Conservation (phyloP, 2,113 vertebrate genomes). For the Thalassarche chlororhynchos region DNA sequence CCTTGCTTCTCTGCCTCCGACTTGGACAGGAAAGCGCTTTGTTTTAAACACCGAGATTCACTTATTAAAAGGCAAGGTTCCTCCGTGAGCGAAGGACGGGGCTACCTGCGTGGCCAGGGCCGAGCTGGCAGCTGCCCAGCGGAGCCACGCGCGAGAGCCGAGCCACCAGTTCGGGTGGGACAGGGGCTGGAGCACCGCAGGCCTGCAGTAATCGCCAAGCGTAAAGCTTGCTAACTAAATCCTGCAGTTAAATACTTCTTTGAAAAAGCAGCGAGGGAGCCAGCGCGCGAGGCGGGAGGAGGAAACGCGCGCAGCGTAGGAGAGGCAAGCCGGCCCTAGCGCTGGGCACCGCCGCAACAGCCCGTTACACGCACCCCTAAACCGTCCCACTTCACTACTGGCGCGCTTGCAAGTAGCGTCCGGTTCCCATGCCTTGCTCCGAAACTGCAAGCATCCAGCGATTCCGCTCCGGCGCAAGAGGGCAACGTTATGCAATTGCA, state of each 20-base stretch:
- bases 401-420: not conserved
- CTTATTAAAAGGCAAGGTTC: not conserved
- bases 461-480: not conserved
- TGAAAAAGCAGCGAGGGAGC: not conserved
- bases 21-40: not conserved
- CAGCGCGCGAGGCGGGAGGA: not conserved
- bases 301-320: accelerated
- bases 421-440: not conserved
- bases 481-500: not conserved
- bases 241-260: not conserved
- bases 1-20: not conserved
- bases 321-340: not conserved
- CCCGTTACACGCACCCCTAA: not conserved
- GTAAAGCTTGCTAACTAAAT: not conserved
- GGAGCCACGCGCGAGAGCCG: too few species aligned
- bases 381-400: not conserved
- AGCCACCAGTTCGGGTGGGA: not conserved
- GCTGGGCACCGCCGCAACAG: not conserved
- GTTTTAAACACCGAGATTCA: not conserved
- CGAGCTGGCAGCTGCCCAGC: not conserved
- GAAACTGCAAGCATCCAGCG: accelerated
- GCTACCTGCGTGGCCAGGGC: not conserved
- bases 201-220: not conserved
- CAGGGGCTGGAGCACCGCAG: not conserved
- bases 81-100: not conserved